A percentile compares a stretch with the other conserved stretches of the same genome.
Evolutionary conservation across 2,888 invertebrate species (phyloP).

Genomic region (Dasysyrphus tricinctus): DNA sequence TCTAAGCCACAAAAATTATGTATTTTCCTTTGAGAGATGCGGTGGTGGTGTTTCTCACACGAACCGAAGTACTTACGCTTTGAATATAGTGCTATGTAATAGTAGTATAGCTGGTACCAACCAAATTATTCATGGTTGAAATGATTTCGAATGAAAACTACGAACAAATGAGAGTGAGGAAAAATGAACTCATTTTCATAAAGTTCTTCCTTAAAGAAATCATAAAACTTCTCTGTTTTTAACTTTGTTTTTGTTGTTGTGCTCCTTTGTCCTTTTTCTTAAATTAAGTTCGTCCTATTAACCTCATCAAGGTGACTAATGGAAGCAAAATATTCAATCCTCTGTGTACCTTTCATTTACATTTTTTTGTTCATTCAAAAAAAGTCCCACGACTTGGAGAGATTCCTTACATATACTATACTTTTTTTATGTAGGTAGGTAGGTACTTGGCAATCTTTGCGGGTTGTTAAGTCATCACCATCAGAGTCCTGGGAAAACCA

Average conservation of each 20-base stretch:
- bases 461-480: slow-evolving; percentile 7
- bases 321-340: slow-evolving; percentile 12
- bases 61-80: neutral
- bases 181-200: neutral
- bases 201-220: neutral
- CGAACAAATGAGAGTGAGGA: neutral
- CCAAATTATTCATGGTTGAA: slow-evolving; percentile 19
- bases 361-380: neutral
- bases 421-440: too few species aligned
- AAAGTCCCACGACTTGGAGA: neutral
- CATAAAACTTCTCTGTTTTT: neutral
- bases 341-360: neutral
- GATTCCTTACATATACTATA: neutral
- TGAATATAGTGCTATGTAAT: neutral
- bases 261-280: neutral
- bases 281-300: slow-evolving; percentile 10
- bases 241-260: neutral
- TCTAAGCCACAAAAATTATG: neutral
- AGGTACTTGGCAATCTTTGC: neutral
- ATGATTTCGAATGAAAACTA: slow-evolving; percentile 2
- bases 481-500: neutral
- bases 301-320: slow-evolving; percentile 20
- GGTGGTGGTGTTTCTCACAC: neutral
- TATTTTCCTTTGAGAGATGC: neutral
- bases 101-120: too few species aligned